Conservation (phyloP, 2,888 invertebrate species). For the Lasioglossum morio region DNA sequence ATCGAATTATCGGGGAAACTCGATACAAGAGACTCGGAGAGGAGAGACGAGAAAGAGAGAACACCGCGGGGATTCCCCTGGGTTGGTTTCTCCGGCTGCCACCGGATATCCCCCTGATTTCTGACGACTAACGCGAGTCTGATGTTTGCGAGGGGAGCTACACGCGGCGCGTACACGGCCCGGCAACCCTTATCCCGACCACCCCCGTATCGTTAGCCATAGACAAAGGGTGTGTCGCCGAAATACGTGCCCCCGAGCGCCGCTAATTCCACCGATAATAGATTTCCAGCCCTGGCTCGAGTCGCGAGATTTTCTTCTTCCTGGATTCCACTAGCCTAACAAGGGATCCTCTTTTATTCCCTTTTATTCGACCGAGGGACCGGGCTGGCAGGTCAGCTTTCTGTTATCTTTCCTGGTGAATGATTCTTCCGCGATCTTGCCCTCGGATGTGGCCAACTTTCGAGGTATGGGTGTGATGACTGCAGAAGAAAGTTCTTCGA, state of each 20-base stretch:
- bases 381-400: too few relatives aligned
- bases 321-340: background rate
- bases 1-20: conserved; percentile 79
- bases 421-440: conserved; percentile 9
- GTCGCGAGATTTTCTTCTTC: conserved; percentile 52
- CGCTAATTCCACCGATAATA: conserved; percentile 81
- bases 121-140: conserved; percentile 79
- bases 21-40: conserved; percentile 66
- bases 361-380: background rate
- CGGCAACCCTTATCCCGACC: conserved; percentile 64
- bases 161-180: conserved; percentile 41
- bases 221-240: conserved; percentile 77
- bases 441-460: background rate
- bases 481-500: background rate
- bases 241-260: conserved; percentile 72
- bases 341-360: conserved; percentile 12
- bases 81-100: conserved; percentile 78
- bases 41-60: background rate
- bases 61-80: conserved; percentile 60
- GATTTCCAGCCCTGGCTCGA: conserved; percentile 68
- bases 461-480: background rate
- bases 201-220: conserved; percentile 75
- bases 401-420: conserved; percentile 1
- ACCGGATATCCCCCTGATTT: conserved; percentile 79
- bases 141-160: conserved; percentile 78